Conservation (phyloP, 2,797 vertebrate species). For the Karalla daura region DNA sequence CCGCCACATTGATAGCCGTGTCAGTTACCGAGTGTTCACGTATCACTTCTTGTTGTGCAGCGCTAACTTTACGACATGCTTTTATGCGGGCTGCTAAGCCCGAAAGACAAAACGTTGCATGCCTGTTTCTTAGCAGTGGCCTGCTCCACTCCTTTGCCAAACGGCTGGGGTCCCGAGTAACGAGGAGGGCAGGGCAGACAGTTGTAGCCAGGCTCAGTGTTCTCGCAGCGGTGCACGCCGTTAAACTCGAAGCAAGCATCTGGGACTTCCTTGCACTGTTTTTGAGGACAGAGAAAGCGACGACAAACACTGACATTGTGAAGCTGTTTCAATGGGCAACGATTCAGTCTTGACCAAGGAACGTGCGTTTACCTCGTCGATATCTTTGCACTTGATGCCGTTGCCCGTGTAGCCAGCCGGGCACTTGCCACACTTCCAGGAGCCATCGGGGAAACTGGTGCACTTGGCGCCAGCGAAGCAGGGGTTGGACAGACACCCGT, state of each 20-base stretch:
- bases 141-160: constrained; percentile 90
- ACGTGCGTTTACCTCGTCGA: constrained; percentile 89
- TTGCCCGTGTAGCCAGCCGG: constrained; percentile 93
- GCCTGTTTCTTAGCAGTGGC: constrained; percentile 94
- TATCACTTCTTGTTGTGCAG: constrained; percentile 6
- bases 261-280: constrained; percentile 93
- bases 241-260: constrained; percentile 94
- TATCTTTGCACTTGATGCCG: constrained; percentile 92
- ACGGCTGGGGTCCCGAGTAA: constrained; percentile 93
- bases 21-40: neutral
- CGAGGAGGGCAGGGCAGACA: constrained; percentile 95
- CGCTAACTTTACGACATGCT: neutral
- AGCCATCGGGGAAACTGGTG: constrained; percentile 93
- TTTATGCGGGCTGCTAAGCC: neutral
- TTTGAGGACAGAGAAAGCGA: constrained; percentile 7
- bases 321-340: neutral
- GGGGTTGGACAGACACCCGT: constrained; percentile 96
- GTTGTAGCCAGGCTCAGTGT: constrained; percentile 96
- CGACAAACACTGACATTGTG: constrained; percentile 3
- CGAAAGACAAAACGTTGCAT: constrained; percentile 41
- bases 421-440: constrained; percentile 96
- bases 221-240: constrained; percentile 94
- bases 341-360: neutral
- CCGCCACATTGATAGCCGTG: neutral
- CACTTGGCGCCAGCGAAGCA: constrained; percentile 94